phyloP scores from a whole-genome alignment of 30 jellyfish, hydroid and myxozoan genomes.

The Hydra vulgaris region DNA sequence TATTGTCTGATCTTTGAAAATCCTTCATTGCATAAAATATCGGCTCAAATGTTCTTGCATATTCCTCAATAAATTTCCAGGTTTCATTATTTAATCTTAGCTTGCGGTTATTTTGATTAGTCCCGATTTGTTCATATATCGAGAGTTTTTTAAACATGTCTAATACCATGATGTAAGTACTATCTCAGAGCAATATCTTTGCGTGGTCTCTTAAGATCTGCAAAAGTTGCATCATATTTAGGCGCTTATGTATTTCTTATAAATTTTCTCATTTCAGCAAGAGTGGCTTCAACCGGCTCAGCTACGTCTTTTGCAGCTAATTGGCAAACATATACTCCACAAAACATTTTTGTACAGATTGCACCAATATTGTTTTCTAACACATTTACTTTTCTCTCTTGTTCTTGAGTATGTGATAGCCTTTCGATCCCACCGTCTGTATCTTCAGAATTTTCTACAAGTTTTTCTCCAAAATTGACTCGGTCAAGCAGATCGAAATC shows the following conservation, averaged over 20 bases:
- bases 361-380: background rate
- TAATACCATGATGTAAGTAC: background rate
- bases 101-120: background rate
- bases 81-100: background rate
- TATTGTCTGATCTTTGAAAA: background rate
- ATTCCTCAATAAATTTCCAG: background rate
- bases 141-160: background rate
- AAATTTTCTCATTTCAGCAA: background rate
- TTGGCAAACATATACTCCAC: background rate
- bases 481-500: no score
- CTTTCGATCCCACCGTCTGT: no score
- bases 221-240: background rate
- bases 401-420: no score
- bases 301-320: background rate
- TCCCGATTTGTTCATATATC: background rate
- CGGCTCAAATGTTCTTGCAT: background rate
- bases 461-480: no score
- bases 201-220: background rate
- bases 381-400: no score
- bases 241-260: background rate
- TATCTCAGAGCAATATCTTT: background rate
- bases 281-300: no score
- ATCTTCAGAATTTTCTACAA: no score
- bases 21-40: background rate
- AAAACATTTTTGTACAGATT: background rate